Base-by-base conservation (phyloP, 2,888 invertebrate genomes). In the Drosophila pegasa region DNA sequence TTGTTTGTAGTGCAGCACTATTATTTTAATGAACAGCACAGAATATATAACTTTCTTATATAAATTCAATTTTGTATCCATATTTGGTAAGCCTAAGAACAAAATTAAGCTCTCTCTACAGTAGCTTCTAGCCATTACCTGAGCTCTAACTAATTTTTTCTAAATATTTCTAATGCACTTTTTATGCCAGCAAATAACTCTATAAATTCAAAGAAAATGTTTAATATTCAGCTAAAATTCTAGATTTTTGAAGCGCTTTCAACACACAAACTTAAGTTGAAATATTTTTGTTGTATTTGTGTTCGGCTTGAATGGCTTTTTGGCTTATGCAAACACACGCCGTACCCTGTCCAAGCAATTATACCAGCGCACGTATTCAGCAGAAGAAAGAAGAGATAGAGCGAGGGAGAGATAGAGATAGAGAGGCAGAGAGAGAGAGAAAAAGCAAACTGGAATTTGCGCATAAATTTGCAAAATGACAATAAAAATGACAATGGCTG, bases 391-490 rank as follows among this genome's bases (percentile, higher is more conserved):
- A 37, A 20, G 9, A 50, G 58, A 56, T 38, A 61, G 37, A 20
- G 38, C 25, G 0, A 45, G n/a, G 27, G 16, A 43, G 14, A 16
- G 16, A 27, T 7, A 16, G 27, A 18, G 16, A 6, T 9, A 0
- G 2, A 41, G n/a, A n/a, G 25, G 27, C 10, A 16, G 10, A 6
- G 16, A 10, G 10, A 25, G 16, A 16, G 43, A 27, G 25, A 9
- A 43, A 20, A 37, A 16, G 9, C 25, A 29, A 56, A 61, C 25
- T 67, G 54, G 63, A 65, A 75, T 75, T 79, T 78, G 66, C 66
- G 80, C 75, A 79, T 79, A 79, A 80, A 79, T 79, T 80, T 80
- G 57, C 67, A 66, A 78, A 78, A 78, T 74, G 63, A 80, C 78
- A 78, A 75, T 75, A 78, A 78, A 77, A 75, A 67, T 78, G 76